Base-by-base conservation (phyloP, 2,797 vertebrate species). In the Buphagus erythrorhynchus region DNA sequence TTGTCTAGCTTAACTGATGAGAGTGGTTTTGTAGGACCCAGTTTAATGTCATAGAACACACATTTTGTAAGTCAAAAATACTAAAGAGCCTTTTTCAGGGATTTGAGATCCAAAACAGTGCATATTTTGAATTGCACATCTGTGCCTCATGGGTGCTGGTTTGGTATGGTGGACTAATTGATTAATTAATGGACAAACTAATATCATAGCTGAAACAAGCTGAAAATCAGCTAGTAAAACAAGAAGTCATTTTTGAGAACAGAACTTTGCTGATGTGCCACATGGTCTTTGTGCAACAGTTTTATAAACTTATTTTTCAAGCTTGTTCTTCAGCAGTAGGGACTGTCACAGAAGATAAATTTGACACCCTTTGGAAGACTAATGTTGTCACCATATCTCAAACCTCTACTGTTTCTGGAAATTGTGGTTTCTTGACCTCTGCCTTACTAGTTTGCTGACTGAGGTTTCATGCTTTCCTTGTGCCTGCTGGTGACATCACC, bases 191-290 rank as follows among this genome's bases (percentile, higher is more conserved):
- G 8, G n/a, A 25, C 25, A 62, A 81, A 81, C 4, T 36, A 69
- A 28, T 75, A 5, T 1, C 10, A 10, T 46, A 73, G 21, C 6
- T 68, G 31, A 87, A 87, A 89, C 58, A 36, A 85, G 43, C 31
- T 81, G 49, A 65, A 90, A 83, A 77, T 68, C 36, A 83, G 3
- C 20, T 61, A 16, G 10, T 84, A 38, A 86, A 82, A 77, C 54
- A 51, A 5, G 5, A 58, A 24, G 20, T 75, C 0, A 11, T 42
- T 90, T 86, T 61, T 75, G 55, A 94, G 54, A 86, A 19, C 15
- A 68, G 40, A 71, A 74, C 11, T 16, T 58, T 55, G 16, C 31
- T 77, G 65, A 46, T 0, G 0, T 3, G 5, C 51, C 16, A 61
- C 4, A 1, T 46, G 29, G 9, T 81, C 31, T 10, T 1, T 31